These are phyloP conservation scores for Ammodytes dubius DNA, from an alignment of 2,113 vertebrate genomes.

Conservation along the genomic window DNA sequence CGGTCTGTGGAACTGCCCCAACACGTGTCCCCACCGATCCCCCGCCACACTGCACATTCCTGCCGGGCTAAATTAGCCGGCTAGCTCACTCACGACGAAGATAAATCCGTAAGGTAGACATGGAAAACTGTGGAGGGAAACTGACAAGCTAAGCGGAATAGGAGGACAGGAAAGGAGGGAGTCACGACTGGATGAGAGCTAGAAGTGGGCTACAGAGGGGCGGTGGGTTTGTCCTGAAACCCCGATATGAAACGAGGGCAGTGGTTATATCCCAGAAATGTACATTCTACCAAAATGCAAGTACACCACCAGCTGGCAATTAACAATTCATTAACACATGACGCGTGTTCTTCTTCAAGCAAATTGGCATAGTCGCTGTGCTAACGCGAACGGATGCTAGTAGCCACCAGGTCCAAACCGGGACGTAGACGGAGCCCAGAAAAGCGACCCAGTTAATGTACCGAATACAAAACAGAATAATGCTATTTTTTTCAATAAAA, in stretches of 20 bases:
- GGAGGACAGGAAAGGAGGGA: constrained; percentile 8
- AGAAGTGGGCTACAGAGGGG: constrained; percentile 31
- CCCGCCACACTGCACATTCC: rapidly evolving
- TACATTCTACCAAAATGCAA: rapidly evolving
- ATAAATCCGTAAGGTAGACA: rapidly evolving
- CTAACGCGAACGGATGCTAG: constrained; percentile 15
- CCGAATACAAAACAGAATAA: rapidly evolving
- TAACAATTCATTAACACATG: rapidly evolving
- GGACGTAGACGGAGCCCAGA: constrained; percentile 54
- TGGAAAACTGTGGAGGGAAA: rapidly evolving
- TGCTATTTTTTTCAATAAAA: rapidly evolving
- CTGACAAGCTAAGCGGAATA: background rate
- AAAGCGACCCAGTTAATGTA: constrained; percentile 9
- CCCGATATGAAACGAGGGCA: background rate
- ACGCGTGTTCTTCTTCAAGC: rapidly evolving
- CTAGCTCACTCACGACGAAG: rapidly evolving
- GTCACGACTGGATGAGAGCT: constrained; percentile 49
- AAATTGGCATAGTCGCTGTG: rapidly evolving
- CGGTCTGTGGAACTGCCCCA: constrained; percentile 4
- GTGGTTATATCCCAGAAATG: background rate
- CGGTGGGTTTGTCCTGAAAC: constrained; percentile 34
- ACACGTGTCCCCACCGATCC: constrained; percentile 60
- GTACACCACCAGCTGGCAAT: rapidly evolving
- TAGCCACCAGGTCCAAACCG: background rate
- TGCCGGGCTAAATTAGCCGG: background rate